Evolutionary conservation across 2,888 invertebrate species (phyloP), one percentile per base, ranked within the genome.

Genomic region (Prosopocoilus inquinatus): DNA sequence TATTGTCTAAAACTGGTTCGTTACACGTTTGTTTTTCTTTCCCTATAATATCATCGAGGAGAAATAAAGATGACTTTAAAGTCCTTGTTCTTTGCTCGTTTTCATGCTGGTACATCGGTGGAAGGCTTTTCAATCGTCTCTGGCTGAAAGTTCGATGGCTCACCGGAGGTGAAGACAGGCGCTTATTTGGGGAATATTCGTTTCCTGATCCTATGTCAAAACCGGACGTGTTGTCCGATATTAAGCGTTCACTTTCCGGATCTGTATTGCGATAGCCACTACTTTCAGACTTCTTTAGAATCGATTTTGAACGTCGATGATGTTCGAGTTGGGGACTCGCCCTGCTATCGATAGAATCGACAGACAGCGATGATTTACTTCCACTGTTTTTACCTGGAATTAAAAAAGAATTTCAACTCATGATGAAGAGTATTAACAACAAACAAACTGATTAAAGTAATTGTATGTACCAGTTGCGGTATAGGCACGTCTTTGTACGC

Each of bases 161-260:
- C 39, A 50, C 43, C 50, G 71, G 76, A 58, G 67, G 73, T 55
- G 70, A 79, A 54, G 75, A 67, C 38, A 72, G 59, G 41, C 70
- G 69, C 61, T 73, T 74, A 55, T 70, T 72, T 9, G 73, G 76
- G 34, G 73, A 70, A 60, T 72, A 76, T 49, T 77, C 77, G 57
- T 72, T 73, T 8, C 75, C 75, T 35, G 72, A 74, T 43, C 72
- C 71, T 62, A 82, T 80, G 59, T 83, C 84, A 57, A 81, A 78
- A 53, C 82, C 83, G 47, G 84, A 84, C 67, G 82, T 79, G 67
- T 82, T 85, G 71, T 87, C 87, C 44, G 86, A 82, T 66, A 89
- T 84, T 47, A 89, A 80, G 62, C 88, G 84, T 77, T 90, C 90
- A 67, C 87, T 89, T 76, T 90, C 90, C 53, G 87, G 87, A 76